Percentiles rank a stretch among this genome's conserved stretches.
Conservation (phyloP, 2,797 vertebrate species). For the Glossophaga mutica region DNA sequence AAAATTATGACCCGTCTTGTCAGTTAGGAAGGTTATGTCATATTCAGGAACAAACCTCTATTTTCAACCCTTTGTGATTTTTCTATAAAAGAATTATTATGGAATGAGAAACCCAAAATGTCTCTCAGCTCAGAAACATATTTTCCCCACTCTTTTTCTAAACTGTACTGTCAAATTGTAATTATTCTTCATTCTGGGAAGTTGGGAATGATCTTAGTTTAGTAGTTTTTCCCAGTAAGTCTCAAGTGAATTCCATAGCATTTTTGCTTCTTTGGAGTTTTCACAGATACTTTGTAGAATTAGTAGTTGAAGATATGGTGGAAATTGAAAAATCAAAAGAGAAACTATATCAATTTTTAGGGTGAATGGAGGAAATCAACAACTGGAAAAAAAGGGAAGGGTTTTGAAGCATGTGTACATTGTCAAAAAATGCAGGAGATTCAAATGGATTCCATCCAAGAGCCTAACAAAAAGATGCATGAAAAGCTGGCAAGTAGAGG, state of each 20-base stretch:
- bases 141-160: neutral
- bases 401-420: neutral
- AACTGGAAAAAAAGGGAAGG: neutral
- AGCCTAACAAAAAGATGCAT: neutral
- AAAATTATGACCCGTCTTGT: slow-evolving; percentile 6
- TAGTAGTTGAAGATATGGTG: neutral
- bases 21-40: slow-evolving; percentile 33
- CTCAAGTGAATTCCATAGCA: neutral
- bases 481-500: neutral
- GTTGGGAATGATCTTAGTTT: neutral
- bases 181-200: slow-evolving; percentile 23
- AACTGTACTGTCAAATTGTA: slow-evolving; percentile 1
- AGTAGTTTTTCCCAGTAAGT: neutral
- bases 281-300: neutral
- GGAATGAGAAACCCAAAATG: neutral
- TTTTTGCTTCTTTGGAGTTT: neutral
- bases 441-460: neutral
- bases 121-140: slow-evolving; percentile 13
- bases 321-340: slow-evolving; percentile 5
- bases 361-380: neutral
- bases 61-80: slow-evolving; percentile 28
- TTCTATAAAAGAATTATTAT: slow-evolving; percentile 1
- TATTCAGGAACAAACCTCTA: slow-evolving; percentile 22
- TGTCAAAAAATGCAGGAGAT: neutral
- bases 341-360: neutral